phyloP scores from a whole-genome alignment of 1,140 invertebrate species.

The Drosophila triauraria region DNA sequence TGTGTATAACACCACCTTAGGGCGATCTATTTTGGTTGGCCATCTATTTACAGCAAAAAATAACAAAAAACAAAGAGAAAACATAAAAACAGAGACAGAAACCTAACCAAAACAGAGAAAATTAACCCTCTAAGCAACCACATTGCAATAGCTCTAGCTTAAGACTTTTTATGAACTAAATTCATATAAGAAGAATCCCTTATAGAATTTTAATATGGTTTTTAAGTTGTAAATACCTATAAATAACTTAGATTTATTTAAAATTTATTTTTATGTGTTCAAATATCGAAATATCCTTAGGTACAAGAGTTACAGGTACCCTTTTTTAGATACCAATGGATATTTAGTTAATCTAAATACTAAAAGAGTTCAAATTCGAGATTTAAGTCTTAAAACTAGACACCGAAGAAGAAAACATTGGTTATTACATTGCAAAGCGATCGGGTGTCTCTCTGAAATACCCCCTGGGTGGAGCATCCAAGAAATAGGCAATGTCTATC shows the following conservation, averaged over 20 bases:
- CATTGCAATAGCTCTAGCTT: neutral
- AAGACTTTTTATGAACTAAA: too few species aligned
- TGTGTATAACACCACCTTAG: constrained; percentile 14
- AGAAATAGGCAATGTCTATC: constrained; percentile 1
- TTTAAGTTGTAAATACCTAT: too few species aligned
- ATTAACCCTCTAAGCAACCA: neutral
- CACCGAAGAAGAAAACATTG: too few species aligned
- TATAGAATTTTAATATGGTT: too few species aligned
- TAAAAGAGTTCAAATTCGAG: too few species aligned
- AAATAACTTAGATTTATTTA: too few species aligned
- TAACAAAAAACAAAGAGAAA: neutral
- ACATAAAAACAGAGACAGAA: constrained; percentile 4
- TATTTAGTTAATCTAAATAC: too few species aligned
- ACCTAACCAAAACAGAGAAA: neutral
- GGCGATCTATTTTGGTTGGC: constrained; percentile 37
- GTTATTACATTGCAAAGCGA: neutral
- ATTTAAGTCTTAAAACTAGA: too few species aligned
- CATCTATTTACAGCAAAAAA: constrained; percentile 11
- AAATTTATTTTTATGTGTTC: neutral
- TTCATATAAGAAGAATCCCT: too few species aligned
- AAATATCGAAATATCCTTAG: too few species aligned
- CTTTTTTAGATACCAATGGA: too few species aligned
- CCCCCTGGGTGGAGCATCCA: neutral
- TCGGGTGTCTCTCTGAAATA: neutral
- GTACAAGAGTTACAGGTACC: too few species aligned